Evolutionary conservation across 1,140 invertebrate species (phyloP).

Genomic region (Nautilus pompilius): DNA sequence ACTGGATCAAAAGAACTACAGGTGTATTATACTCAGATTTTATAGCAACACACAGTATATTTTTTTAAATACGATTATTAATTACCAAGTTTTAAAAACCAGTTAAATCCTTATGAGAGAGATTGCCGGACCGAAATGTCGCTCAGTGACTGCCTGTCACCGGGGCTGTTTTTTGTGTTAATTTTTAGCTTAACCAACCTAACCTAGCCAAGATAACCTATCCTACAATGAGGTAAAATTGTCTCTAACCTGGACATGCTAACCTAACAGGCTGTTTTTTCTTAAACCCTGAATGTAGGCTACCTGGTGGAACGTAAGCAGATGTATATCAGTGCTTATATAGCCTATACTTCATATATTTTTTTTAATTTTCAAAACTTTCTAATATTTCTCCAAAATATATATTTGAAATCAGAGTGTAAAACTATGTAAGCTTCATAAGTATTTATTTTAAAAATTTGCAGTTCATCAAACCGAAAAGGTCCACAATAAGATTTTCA

Average conservation of each 20-base stretch:
- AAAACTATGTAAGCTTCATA: too few species aligned
- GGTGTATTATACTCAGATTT: background rate
- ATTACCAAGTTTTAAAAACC: background rate
- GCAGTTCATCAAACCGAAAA: too few species aligned
- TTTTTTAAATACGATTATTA: background rate
- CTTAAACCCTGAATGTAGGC: background rate
- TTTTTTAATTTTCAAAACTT: too few species aligned
- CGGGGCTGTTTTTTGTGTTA: background rate
- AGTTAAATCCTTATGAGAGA: background rate
- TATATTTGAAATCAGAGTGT: too few species aligned
- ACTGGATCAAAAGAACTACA: background rate
- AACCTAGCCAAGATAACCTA: background rate
- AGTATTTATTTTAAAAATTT: too few species aligned
- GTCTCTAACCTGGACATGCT: background rate
- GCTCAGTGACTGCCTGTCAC: background rate
- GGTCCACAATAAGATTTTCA: too few species aligned
- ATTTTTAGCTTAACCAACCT: background rate
- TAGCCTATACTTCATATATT: too few species aligned
- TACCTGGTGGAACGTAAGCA: background rate
- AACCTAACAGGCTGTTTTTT: background rate
- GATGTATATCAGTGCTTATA: background rate
- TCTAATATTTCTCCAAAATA: too few species aligned
- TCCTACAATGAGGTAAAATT: background rate
- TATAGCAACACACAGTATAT: background rate
- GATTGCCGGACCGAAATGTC: background rate